Conservation (phyloP, 2,113 vertebrate genomes). For the Sorex fumeus region DNA sequence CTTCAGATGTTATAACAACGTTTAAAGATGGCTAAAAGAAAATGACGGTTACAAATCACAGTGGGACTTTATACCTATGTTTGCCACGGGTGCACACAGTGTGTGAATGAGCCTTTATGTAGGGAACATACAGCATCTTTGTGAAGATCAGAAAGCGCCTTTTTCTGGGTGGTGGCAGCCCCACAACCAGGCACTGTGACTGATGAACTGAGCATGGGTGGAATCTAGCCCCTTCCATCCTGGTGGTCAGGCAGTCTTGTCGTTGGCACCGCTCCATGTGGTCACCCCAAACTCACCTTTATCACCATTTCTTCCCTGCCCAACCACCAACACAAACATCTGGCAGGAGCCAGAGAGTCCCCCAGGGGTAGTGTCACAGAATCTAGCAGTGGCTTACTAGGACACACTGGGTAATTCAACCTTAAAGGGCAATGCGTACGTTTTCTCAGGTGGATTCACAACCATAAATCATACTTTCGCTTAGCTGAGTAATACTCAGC, state of each 20-base stretch:
- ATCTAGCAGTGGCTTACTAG: neutral
- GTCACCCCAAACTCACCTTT: neutral
- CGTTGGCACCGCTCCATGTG: neutral
- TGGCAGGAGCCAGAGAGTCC: neutral
- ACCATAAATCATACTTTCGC: constrained; percentile 9
- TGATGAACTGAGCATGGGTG: neutral
- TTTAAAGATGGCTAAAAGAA: neutral
- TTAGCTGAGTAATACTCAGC: neutral
- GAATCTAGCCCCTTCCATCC: neutral
- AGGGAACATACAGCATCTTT: too few relatives aligned
- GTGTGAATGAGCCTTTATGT: neutral
- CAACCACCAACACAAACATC: neutral
- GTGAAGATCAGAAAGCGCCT: neutral
- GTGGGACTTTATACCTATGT: neutral
- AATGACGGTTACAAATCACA: neutral
- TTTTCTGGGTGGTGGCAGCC: neutral
- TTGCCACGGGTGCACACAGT: neutral
- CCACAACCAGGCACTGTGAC: rapidly evolving
- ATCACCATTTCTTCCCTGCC: neutral
- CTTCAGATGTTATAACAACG: neutral
- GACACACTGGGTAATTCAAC: neutral
- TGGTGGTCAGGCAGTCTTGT: neutral
- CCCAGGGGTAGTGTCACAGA: neutral
- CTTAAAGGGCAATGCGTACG: neutral
- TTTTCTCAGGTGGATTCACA: constrained; percentile 13